Evolutionary conservation across 1,140 invertebrate genomes (phyloP).

Genomic region (Camponotus floridanus): DNA sequence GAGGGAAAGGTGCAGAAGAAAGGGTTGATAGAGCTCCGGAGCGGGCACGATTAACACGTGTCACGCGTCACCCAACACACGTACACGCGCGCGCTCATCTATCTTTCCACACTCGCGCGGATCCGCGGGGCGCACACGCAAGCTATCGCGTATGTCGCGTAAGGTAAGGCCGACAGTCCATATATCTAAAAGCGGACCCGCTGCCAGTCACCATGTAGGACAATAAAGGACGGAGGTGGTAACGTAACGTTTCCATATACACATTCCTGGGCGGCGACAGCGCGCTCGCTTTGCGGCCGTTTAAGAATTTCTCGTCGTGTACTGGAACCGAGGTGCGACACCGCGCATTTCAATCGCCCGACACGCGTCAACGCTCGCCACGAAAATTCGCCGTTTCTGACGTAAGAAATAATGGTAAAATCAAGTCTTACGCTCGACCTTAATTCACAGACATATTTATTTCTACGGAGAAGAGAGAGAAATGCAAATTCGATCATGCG

Average conservation of each 20-base stretch:
- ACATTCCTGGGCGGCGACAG: constrained; percentile 82
- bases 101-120: constrained; percentile 71
- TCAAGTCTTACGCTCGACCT: not conserved
- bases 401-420: constrained; percentile 37
- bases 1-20: constrained; percentile 56
- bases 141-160: constrained; percentile 35
- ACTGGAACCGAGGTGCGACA: constrained; percentile 73
- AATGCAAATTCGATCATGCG: too few relatives aligned
- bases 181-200: constrained; percentile 76
- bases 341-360: constrained; percentile 80
- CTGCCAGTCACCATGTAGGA: constrained; percentile 75
- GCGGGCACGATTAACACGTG: constrained; percentile 83
- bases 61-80: constrained; percentile 80
- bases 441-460: not conserved
- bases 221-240: constrained; percentile 80
- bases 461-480: too few relatives aligned
- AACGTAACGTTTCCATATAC: constrained; percentile 81
- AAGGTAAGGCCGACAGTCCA: constrained; percentile 67
- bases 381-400: constrained; percentile 65
- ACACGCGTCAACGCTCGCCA: constrained; percentile 77
- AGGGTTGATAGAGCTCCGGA: constrained; percentile 76
- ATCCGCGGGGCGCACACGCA: constrained; percentile 34
- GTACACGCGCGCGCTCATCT: constrained; percentile 71
- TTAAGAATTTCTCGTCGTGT: constrained; percentile 82
- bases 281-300: constrained; percentile 76